Base-by-base conservation (phyloP, 1,140 invertebrate species). In the Kradibia gibbosae region DNA sequence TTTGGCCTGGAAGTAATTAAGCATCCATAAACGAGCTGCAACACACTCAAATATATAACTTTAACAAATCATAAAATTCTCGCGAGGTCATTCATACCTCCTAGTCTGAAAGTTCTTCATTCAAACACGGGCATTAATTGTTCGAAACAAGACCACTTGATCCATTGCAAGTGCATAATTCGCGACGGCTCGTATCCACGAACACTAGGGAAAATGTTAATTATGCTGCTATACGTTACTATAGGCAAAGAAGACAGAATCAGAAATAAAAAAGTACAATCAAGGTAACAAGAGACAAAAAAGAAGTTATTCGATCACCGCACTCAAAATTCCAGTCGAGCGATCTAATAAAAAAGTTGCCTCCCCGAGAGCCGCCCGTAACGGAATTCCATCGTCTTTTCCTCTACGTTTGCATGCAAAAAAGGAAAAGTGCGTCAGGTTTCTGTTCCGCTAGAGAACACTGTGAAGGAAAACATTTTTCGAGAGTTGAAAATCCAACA, bases 21-120 rank as follows among this genome's bases (percentile, higher is more conserved):
- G 57, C 57, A 60, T 76, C 74, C 42, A 76, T 76, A 76, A 62
- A 76, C 74, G 39, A 57, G 57, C 74, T 76, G 34, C 42, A 22
- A n/a, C 42, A n/a, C 55, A 65, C 72, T 28, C 20, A 39, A 57
- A 81, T 81, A 81, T 75, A 81, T 81, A 75, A 81, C 72, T 76
- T 81, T 81, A 70, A 81, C 72, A 72, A 74, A 81, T 81, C 79
- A 76, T 75, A 75, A 81, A 81, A 80, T 67, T 75, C 79, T 75
- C 70, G 72, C 57, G 72, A 75, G 78, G 50, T 80, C 53, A 73
- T 73, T 80, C 39, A 36, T 80, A 50, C 42, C 48, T 22, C 57
- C 28, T 11, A 36, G 3, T 5, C 50, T 53, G 50, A 5, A 53
- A 7, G 31, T 53, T 36, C 25, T 34, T 62, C 17, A 31, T 76